Base-by-base conservation (phyloP, 2,113 vertebrate genomes). In the Candoia aspera region DNA sequence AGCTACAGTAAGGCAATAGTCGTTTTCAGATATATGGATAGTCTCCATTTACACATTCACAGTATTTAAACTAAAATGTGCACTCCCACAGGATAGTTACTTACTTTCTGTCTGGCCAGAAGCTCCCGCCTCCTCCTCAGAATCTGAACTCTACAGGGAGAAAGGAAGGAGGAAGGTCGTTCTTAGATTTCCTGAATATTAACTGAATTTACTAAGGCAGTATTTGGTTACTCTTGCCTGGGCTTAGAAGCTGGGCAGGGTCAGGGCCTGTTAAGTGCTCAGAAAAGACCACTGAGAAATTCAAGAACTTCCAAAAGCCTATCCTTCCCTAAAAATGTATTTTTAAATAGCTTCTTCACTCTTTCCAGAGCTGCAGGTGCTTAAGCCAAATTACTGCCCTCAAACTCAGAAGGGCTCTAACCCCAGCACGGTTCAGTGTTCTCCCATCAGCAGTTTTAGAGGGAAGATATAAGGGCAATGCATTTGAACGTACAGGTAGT, bases 71-170 rank as follows among this genome's bases (percentile, higher is more conserved):
- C 2, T 42, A 91, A 91, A 46, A 92, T 3, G 3, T 24, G 21
- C 15, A 54, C 11, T 37, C 58, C 13, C 21, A 62, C 21, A 19
- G 26, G 26, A 49, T 24, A 10, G 19, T 73, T 42, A 97, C 97
- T 92, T 96, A 99, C 98, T 99, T 68, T 98, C 97, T 8, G 96
- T 88, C 86, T 97, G 97, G 94, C 97, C 98, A 0, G 97, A 96
- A 54, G 97, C 96, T 0, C 92, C 10, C 2, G 97, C 97, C 2
- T 97, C 98, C 46, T 93, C 97, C 46, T 98, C 98, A 87, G 98
- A 97, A 93, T 98, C 98, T 0, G 98, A 97, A 59, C 96, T 94
- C 97, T 97, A 92, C 86, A 79, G 24, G 42, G 62, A 90, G 62
- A 86, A 21, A 84, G 83, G 8, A 92, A 62, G 29, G 68, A 23